Base-by-base conservation (phyloP, 2,113 vertebrate genomes). In the Sitta europaea region DNA sequence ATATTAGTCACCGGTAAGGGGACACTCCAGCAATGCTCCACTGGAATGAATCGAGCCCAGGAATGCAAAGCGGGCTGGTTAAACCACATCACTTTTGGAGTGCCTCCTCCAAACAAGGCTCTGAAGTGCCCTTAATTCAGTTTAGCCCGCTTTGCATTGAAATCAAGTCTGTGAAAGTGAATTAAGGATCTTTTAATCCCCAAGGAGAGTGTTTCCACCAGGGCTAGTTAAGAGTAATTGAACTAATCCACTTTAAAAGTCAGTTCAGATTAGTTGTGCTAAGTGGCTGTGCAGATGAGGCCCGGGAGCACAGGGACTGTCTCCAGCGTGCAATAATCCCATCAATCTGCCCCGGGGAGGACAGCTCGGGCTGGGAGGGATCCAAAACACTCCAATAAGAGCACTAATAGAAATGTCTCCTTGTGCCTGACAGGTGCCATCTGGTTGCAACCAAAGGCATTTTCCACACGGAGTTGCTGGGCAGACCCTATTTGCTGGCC, bases 231-330 rank as follows among this genome's bases (percentile, higher is more conserved):
- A 95, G 83, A 95, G 91, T 88, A 96, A 95, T 96, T 96, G 94
- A 97, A 96, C 68, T 97, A 97, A 97, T 96, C 94, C 94, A 96
- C 93, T 97, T 97, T 95, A 92, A 94, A 95, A 97, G 95, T 96
- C 96, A 94, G 63, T 80, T 74, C 75, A 14, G 96, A 94, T 95
- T 95, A 95, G 94, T 77, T 23, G 91, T 43, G 86, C 88, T 92
- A 28, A 93, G 91, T 86, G 95, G 92, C 88, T 27, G 78, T 40
- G 82, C 86, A 80, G 96, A 96, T 90, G 95, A 93, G 91, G 94
- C 88, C 67, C 1, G 47, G 85, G 96, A 95, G 92, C 86, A 13
- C 62, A 6, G 78, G 77, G 90, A 96, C 88, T 55, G 90, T 96
- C 94, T 66, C 94, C 55, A 51, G 72, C 86, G 36, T 77, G 88